phyloP scores from a whole-genome alignment of 2,113 vertebrate genomes.

The Tangachromis dhanisi region DNA sequence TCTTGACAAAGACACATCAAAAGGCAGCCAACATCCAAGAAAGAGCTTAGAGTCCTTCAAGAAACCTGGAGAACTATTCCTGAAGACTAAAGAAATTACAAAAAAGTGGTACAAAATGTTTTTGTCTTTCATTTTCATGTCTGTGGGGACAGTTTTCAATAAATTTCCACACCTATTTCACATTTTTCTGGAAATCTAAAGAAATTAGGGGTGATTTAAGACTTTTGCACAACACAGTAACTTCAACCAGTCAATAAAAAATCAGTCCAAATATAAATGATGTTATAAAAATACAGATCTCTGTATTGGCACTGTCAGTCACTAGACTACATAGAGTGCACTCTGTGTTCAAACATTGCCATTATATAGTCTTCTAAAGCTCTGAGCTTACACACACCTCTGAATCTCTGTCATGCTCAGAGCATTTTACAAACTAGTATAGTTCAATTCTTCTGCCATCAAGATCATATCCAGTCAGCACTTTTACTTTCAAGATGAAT shows the following conservation, averaged over 20 bases:
- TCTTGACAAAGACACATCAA: background rate
- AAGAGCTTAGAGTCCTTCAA: background rate
- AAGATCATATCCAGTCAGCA: conserved; percentile 35
- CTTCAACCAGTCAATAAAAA: background rate
- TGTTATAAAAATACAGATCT: background rate
- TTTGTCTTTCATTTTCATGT: background rate
- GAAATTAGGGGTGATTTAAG: background rate
- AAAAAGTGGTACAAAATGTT: background rate
- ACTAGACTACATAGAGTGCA: background rate
- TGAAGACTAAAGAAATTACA: background rate
- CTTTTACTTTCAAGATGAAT: conserved; percentile 14
- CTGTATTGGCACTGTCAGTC: background rate
- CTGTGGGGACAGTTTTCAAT: background rate
- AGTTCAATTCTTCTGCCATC: background rate
- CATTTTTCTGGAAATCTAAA: background rate
- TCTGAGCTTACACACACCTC: background rate
- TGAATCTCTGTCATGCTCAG: conserved; percentile 23
- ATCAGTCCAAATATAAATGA: background rate
- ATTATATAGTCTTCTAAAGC: background rate
- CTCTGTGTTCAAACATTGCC: background rate
- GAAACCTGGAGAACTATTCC: background rate
- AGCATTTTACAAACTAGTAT: background rate
- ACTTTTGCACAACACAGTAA: background rate
- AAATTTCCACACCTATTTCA: background rate
- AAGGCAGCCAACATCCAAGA: background rate